A percentile compares a stretch with the other conserved stretches of the same genome.
These are phyloP conservation scores for Camponotus fellah DNA, from an alignment of 2,888 invertebrate genomes.

Conservation along the genomic window DNA sequence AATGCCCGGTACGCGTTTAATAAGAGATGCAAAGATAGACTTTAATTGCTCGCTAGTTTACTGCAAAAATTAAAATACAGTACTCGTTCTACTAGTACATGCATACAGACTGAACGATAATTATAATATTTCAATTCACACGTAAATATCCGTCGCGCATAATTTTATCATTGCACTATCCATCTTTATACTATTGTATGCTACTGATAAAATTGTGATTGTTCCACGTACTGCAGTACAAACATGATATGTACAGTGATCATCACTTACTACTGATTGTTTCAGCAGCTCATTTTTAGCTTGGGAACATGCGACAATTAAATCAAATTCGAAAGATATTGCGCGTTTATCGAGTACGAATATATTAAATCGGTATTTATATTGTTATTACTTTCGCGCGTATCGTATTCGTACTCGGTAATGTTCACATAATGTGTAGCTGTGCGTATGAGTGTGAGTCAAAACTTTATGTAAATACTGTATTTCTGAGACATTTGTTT, in stretches of 20 bases:
- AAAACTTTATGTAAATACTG: slow-evolving; percentile 84
- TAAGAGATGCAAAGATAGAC: neutral
- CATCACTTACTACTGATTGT: slow-evolving; percentile 49
- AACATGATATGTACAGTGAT: slow-evolving; percentile 46
- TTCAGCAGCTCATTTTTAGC: slow-evolving; percentile 59
- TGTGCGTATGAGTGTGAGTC: slow-evolving; percentile 79
- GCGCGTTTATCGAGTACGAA: slow-evolving; percentile 57
- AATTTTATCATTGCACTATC: slow-evolving; percentile 41
- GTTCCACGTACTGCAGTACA: slow-evolving; percentile 28
- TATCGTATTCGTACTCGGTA: slow-evolving; percentile 58
- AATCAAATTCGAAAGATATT: slow-evolving; percentile 51
- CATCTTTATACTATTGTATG: slow-evolving; percentile 15
- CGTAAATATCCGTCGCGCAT: slow-evolving; percentile 22
- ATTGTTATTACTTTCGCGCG: slow-evolving; percentile 39
- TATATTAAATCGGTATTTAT: slow-evolving; percentile 46
- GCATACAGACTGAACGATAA: slow-evolving; percentile 65
- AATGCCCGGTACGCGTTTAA: slow-evolving; percentile 1
- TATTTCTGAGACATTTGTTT: slow-evolving; percentile 84
- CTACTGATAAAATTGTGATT: slow-evolving; percentile 46
- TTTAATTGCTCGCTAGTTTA: slow-evolving; percentile 44
- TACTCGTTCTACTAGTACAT: slow-evolving; percentile 55
- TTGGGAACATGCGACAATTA: slow-evolving; percentile 60
- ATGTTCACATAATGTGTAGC: slow-evolving; percentile 62
- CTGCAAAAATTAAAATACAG: slow-evolving; percentile 42
- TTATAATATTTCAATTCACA: slow-evolving; percentile 52